Evolutionary conservation across 2,888 invertebrate species (phyloP), one percentile per base, ranked within the genome.

Genomic region (Patella ulyssiponensis): DNA sequence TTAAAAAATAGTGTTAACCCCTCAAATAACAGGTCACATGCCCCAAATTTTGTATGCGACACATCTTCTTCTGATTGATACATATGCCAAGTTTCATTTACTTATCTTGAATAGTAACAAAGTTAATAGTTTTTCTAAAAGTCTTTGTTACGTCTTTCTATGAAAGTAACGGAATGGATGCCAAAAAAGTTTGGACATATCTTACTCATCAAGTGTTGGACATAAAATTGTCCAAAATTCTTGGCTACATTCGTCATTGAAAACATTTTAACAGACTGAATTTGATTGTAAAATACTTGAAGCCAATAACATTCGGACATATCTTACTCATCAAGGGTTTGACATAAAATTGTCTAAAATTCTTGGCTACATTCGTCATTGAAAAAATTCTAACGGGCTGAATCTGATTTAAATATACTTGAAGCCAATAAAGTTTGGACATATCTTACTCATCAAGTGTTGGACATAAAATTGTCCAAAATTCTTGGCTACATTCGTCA

Each of bases 21-120:
- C 58, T 58, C 58, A 58, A 58, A 58, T 33, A 33, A 33, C 33
- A 33, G 33, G 58, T 58, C 15, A 14, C 58, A 58, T 58, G 15
- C 58, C 15, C 15, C 58, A 58, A 58, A 58, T 58, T 58, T 58
- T 58, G 58, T 58, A 58, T 58, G 58, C 15, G 15, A 58, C 58
- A 58, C 58, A 58, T 58, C 58, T 58, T 58, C 58, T 58, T 58
- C 7, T 58, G 58, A 58, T 58, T 58, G 58, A 58, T 58, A 58
- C 15, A 58, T 58, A 58, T 58, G 58, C 58, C 58, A 58, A 58
- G 33, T 33, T 33, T 33, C 33, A 33, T 58, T 58, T 20, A 58
- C 58, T 58, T 58, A 58, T 58, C 58, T 58, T 58, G 20, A 58
- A 58, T 58, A 58, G 58, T 58, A 58, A 58, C 58, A 58, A n/a